These are phyloP conservation scores for Muscicapa comitata DNA, from an alignment of 2,797 vertebrate genomes.

Conservation along the genomic window DNA sequence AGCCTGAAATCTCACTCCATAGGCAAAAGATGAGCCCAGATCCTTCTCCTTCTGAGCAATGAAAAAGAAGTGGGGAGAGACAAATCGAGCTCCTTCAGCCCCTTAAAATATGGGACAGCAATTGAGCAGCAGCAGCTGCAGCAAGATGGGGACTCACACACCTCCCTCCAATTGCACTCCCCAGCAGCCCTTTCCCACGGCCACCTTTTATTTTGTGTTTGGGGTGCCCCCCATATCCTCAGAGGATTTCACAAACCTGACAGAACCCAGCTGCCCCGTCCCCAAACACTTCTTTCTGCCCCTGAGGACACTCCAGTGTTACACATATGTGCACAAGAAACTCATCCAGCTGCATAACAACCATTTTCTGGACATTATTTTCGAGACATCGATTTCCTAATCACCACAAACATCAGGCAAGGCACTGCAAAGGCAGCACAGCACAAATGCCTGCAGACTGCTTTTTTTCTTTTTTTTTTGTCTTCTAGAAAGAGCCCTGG, in stretches of 20 bases:
- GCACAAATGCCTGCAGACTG: not conserved
- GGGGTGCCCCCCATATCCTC: fast-evolving
- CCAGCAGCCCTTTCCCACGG: not conserved
- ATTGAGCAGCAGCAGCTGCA: too few species aligned
- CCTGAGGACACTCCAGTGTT: fast-evolving
- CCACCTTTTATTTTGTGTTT: not conserved
- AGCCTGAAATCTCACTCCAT: not conserved
- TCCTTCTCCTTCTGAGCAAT: not conserved
- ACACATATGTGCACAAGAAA: not conserved
- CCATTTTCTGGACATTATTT: not conserved
- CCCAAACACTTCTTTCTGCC: not conserved
- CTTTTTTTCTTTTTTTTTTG: not conserved
- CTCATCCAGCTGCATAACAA: not conserved
- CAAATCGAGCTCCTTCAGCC: not conserved
- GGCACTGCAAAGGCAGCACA: not conserved
- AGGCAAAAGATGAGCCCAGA: not conserved
- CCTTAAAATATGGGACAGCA: not conserved
- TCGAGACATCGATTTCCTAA: not conserved
- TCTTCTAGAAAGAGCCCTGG: not conserved
- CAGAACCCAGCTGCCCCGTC: not conserved
- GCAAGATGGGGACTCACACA: not conserved
- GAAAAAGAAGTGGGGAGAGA: fast-evolving
- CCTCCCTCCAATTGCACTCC: not conserved
- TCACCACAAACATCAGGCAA: not conserved
- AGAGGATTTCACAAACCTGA: not conserved